Base-by-base conservation (phyloP, 2,113 vertebrate species). In the Bubo blakistoni region DNA sequence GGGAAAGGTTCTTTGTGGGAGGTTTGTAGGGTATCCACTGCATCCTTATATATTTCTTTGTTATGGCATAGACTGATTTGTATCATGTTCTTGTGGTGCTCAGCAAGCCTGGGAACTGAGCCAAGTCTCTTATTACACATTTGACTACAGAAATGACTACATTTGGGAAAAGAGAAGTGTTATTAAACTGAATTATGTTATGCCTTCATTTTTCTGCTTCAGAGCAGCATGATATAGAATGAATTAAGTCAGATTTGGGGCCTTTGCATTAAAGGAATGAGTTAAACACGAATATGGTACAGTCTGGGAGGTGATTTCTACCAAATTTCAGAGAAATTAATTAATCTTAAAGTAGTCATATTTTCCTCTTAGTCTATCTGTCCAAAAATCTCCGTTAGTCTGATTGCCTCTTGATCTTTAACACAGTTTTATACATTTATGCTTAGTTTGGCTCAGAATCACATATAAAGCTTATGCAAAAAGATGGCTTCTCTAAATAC, bases 121-220 rank as follows among this genome's bases (percentile, higher is more conserved):
- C 81, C 84, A 92, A 83, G 22, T 47, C 58, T 95, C 49, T 59
- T 74, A 44, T 88, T 92, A 86, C 83, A 69, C 16, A 61, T 92
- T 81, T 79, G 46, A 91, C 65, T 92, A 69, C 12, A 95, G 52
- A 88, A 90, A 89, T 46, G 16, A 87, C 34, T 91, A 91, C 57
- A 72, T 71, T 83, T 73, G 69, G 61, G 44, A 86, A 79, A 61
- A 89, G 15, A 79, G 5, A 72, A 67, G 6, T 81, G 42, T 72
- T 90, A 80, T 86, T 90, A 93, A 92, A 88, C 55, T 70, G 91
- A 86, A 78, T 86, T 63, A 82, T 20, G 11, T 46, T 95, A 86
- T 83, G 27, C 24, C 59, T 86, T 80, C 25, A 8, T 79, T 94
- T 89, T 88, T 76, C 57, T 79, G 24, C 40, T 65, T 79, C 34